Evolutionary conservation across 2,113 vertebrate genomes (phyloP), one percentile per base, ranked within the genome.

Genomic region (Lamprotornis superbus): DNA sequence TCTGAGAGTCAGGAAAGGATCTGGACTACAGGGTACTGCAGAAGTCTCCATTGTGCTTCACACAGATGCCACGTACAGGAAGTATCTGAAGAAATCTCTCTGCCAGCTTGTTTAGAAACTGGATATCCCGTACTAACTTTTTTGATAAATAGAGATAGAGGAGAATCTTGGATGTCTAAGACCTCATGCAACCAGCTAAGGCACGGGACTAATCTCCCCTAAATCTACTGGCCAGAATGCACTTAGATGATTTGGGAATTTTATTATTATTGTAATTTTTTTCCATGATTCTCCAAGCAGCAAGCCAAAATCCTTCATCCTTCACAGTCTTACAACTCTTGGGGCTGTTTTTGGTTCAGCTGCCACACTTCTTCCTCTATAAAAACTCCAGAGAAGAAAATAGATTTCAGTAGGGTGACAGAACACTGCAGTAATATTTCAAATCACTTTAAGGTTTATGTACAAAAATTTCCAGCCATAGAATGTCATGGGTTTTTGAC

Each of bases 21-120:
- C 22, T 75, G n/a, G 13, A 59, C 30, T 3, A 0, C 15, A 24
- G 49, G 15, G 19, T 40, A 27, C 21, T 37, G 16, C 30, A 57
- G 44, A 22, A 81, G 7, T 31, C 9, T 75, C 18, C 5, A 0
- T 21, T 35, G 75, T 13, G 10, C 22, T 69, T 83, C 46, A 12
- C 0, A 1, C 10, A 30, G 33, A 20, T 37, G 25, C 15, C n/a
- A 85, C 0, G 0, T 57, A 14, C 17, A 57, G 78, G 21, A 52
- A 31, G 12, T 17, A 44, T 15, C 33, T 46, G 22, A 65, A 21
- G 15, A 86, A 95, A 35, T 70, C 23, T 31, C 21, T 77, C 50
- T 77, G 18, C 9, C 46, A 70, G 4, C 8, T 69, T 67, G 5
- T 8, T 65, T 69, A 56, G 56, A 71, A 79, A 71, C 27, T 35